Conservation (phyloP, 2,113 vertebrate genomes). For the Oceanites oceanicus region DNA sequence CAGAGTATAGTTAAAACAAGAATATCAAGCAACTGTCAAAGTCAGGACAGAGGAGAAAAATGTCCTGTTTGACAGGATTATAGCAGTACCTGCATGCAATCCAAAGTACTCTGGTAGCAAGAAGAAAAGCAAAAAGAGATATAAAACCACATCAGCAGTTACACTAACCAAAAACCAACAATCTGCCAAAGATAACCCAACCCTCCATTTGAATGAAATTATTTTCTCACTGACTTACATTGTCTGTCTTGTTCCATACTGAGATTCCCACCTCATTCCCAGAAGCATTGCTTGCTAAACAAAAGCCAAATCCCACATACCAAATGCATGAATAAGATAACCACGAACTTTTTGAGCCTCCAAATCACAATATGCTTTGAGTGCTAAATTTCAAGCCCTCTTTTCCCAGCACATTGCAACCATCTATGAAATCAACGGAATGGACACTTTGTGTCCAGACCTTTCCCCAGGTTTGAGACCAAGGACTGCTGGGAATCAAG, state of each 20-base stretch:
- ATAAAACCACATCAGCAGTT: conserved; percentile 68
- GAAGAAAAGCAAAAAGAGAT: conserved; percentile 61
- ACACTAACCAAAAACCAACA: not conserved
- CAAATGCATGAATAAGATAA: not conserved
- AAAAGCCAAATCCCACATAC: not conserved
- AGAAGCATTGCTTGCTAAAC: not conserved
- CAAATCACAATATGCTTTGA: not conserved
- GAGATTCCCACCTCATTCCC: not conserved
- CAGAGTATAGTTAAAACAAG: not conserved
- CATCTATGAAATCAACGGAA: not conserved
- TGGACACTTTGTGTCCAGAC: not conserved
- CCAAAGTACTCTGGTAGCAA: conserved; percentile 89
- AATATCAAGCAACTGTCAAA: not conserved
- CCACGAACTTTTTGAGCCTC: not conserved
- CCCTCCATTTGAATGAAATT: not conserved
- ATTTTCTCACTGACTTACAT: not conserved
- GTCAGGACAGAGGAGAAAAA: not conserved
- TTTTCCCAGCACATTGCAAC: not conserved
- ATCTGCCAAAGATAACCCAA: not conserved
- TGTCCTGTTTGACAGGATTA: not conserved
- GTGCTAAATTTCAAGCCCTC: not conserved
- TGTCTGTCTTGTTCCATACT: not conserved
- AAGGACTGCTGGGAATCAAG: not conserved
- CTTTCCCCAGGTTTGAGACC: not conserved
- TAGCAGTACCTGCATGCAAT: conserved; percentile 95